Evolutionary conservation across 2,888 invertebrate genomes (phyloP), one percentile per base, ranked within the genome.

Genomic region (Heteromyza rotundicornis): DNA sequence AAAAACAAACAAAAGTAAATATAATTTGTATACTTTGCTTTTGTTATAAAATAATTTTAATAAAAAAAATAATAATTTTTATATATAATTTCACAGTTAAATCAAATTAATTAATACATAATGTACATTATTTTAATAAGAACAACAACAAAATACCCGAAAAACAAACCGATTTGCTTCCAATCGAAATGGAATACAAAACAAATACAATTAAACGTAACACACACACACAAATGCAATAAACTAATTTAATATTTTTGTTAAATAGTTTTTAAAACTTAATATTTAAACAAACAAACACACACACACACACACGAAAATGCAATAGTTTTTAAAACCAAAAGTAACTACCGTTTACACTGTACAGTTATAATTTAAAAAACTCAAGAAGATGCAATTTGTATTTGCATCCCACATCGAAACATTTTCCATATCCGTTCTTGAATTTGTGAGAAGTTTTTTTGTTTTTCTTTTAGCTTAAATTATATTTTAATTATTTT

Each of bases 201-300:
- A n/a, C 40, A 40, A 40, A 3, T 3, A n/a, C n/a, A 40, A 40
- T 56, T 24, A 23, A n/a, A n/a, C n/a, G n/a, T n/a, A n/a, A n/a
- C n/a, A 16, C 10, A 44, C 20, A 23, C 32, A 49, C 17, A 24
- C 16, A 49, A 19, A 35, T 36, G 17, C 52, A 20, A 22, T 36
- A 17, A 24, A 32, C 53, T 40, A 19, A 53, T 47, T 44, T 53
- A 40, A 40, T 50, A 56, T 27, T 40, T 61, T 57, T 61, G 61
- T 61, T 61, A 57, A 61, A 57, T 61, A 61, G 50, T 57, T 60
- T 19, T 51, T 52, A 57, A 57, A 58, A 23, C 27, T n/a, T 14
- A 3, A 40, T n/a, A 40, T 3, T 40, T 14, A 12, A 40, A n/a
- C 16, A 7, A 40, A 22, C 36, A 62, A 35, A 24, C 36, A 51